Evolutionary conservation across 35 echinoderm and acorn worm genomes (phyloP).

Genomic region (Ophiothrix spiculata): DNA sequence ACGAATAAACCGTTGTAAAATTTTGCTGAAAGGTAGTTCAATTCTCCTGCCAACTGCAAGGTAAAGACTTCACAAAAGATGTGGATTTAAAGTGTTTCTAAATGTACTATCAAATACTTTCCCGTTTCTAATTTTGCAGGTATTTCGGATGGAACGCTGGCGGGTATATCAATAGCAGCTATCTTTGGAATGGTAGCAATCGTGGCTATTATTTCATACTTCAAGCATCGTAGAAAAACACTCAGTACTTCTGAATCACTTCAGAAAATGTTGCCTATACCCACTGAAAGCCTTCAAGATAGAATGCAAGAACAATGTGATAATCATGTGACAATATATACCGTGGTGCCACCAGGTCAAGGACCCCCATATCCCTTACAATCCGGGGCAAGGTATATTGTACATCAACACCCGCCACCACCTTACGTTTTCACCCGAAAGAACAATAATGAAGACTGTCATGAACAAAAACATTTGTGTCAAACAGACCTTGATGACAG

Average conservation of each 20-base stretch:
- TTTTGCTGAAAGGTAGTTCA: too few relatives aligned
- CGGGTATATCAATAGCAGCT: too few relatives aligned
- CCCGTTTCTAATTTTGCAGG: too few relatives aligned
- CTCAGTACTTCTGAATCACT: neutral
- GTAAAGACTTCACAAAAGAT: too few relatives aligned
- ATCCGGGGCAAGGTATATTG: neutral
- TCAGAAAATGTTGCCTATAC: neutral
- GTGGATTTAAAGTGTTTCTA: too few relatives aligned
- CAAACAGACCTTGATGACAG: neutral
- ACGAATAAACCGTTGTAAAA: too few relatives aligned
- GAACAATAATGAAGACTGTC: neutral
- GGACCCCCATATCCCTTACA: neutral
- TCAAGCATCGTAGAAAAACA: neutral
- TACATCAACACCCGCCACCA: neutral
- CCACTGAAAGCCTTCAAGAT: neutral
- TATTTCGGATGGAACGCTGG: too few relatives aligned
- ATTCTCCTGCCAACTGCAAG: too few relatives aligned
- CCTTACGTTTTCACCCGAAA: neutral
- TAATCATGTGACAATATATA: neutral
- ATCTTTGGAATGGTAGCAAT: too few relatives aligned
- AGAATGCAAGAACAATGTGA: neutral
- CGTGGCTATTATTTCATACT: neutral
- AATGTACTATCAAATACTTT: too few relatives aligned
- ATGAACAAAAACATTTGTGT: neutral
- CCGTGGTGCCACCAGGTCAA: neutral